Percentiles rank a stretch among this genome's conserved stretches.
Conservation (phyloP, 2,797 vertebrate species). For the Bovichtus variegatus region DNA sequence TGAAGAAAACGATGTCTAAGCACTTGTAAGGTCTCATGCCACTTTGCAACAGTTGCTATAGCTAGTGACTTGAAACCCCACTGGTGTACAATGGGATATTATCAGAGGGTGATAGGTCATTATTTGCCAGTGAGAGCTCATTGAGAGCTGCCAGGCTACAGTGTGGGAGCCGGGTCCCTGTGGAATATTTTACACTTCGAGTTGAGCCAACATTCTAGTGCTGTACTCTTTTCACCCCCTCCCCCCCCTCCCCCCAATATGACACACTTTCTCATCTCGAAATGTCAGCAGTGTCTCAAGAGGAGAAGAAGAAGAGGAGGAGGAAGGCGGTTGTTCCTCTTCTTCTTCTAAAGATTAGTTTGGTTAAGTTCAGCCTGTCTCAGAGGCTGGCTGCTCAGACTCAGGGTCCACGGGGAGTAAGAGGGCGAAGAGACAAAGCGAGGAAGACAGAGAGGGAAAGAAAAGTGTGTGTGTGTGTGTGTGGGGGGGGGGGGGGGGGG, state of each 20-base stretch:
- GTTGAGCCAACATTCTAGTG: constrained; percentile 54
- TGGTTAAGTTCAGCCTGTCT: constrained; percentile 72
- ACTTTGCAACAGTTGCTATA: constrained; percentile 43
- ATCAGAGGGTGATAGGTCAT: constrained; percentile 61
- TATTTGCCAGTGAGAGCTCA: constrained; percentile 58
- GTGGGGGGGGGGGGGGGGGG: not conserved
- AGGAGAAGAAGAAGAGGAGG: constrained; percentile 43
- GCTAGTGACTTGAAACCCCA: constrained; percentile 40
- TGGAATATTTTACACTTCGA: constrained; percentile 46
- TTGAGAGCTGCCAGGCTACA: constrained; percentile 43
- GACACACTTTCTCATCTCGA: constrained; percentile 71
- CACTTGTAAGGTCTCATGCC: constrained; percentile 28
- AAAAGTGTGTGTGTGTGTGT: too few species aligned
- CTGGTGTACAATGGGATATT: constrained; percentile 50
- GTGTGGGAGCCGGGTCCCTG: constrained; percentile 35
- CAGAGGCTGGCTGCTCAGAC: constrained; percentile 59
- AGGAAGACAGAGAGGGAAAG: constrained; percentile 25
- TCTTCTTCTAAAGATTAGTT: constrained; percentile 70
- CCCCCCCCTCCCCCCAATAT: constrained; percentile 11
- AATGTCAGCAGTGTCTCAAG: constrained; percentile 78
- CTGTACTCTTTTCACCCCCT: constrained; percentile 8
- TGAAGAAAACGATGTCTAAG: constrained; percentile 16
- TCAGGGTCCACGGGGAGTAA: constrained; percentile 51
- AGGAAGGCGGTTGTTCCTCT: constrained; percentile 30
- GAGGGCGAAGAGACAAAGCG: constrained; percentile 35